Evolutionary conservation across 2,888 invertebrate genomes (phyloP), one percentile per base, ranked within the genome.

Genomic region (Polyommatus icarus): DNA sequence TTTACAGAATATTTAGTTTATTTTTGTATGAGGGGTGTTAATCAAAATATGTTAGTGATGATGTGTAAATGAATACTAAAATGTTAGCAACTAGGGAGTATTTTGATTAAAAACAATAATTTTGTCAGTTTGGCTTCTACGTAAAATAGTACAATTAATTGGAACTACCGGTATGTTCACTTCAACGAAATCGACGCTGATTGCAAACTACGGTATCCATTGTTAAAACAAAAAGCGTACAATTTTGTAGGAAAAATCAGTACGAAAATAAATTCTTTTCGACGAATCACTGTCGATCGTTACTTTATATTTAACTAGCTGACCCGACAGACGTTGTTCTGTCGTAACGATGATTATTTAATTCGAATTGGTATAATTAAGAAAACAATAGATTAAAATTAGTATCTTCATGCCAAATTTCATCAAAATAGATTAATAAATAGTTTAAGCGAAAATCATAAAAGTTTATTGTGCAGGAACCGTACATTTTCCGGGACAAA

Each of bases 221-320:
- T 75, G 78, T 20, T 76, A 77, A 78, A 79, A 78, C 59, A 67
- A 78, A 72, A 71, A 77, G 76, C 36, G 18, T 72, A 36, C 54
- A 15, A 72, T 76, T 50, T 76, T 80, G 77, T 76, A 46, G 80
- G 78, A 78, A 71, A 81, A 85, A 84, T 82, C 87, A 88, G 87
- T 83, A 82, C 84, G 36, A 76, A 78, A 54, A 29, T 71, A 76
- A 78, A 76, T 76, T 46, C 10, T 75, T 67, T 76, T 67, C 50
- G 29, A 54, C 76, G 40, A 36, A 46, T 20, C 24, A 36, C 76
- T 75, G 54, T 76, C 50, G 77, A 76, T 71, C 61, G 78, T 77
- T 71, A 77, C 59, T 79, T 77, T 76, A 77, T 76, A 73, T 78
- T 71, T 72, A 76, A n/a, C n/a, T n/a, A n/a, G n/a, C n/a, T n/a